Conservation (phyloP, 1,140 invertebrate species). For the Diploscapter pachys region DNA sequence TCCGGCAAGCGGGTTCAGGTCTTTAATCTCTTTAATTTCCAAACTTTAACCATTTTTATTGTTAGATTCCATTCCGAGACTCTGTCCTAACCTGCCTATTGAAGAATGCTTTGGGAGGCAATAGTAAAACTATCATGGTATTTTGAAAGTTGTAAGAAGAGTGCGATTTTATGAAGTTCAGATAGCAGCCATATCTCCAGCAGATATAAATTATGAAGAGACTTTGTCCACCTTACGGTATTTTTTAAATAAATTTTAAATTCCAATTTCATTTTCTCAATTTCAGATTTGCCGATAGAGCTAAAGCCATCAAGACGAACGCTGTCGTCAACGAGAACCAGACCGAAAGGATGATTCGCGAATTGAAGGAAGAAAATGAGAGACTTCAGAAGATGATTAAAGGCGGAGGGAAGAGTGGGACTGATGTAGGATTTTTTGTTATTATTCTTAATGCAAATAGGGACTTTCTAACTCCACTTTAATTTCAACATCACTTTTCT, state of each 20-base stretch:
- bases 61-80: slow-evolving; percentile 67
- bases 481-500: too few relatives aligned
- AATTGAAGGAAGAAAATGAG: slow-evolving; percentile 68
- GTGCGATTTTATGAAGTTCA: slow-evolving; percentile 53
- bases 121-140: slow-evolving; percentile 70
- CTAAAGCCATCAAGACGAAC: slow-evolving; percentile 67
- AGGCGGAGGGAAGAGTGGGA: slow-evolving; percentile 41
- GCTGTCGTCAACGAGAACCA: slow-evolving; percentile 67
- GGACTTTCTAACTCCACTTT: too few relatives aligned
- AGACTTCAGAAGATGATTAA: slow-evolving; percentile 60
- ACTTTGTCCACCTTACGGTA: slow-evolving; percentile 65
- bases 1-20: slow-evolving; percentile 53
- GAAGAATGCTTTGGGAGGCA: slow-evolving; percentile 69
- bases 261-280: too few relatives aligned
- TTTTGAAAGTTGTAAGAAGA: slow-evolving; percentile 23
- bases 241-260: too few relatives aligned
- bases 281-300: slow-evolving; percentile 66
- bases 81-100: slow-evolving; percentile 69
- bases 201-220: slow-evolving; percentile 70
- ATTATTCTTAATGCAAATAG: too few relatives aligned
- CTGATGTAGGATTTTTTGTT: too few relatives aligned
- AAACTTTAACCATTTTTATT: too few relatives aligned
- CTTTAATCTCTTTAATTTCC: too few relatives aligned
- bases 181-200: slow-evolving; percentile 69
- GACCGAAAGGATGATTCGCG: slow-evolving; percentile 65